Percentiles rank a stretch among this genome's conserved stretches.
These are phyloP conservation scores for Aplidium turbinatum DNA, from an alignment of 23 tunicate species.

Conservation along the genomic window DNA sequence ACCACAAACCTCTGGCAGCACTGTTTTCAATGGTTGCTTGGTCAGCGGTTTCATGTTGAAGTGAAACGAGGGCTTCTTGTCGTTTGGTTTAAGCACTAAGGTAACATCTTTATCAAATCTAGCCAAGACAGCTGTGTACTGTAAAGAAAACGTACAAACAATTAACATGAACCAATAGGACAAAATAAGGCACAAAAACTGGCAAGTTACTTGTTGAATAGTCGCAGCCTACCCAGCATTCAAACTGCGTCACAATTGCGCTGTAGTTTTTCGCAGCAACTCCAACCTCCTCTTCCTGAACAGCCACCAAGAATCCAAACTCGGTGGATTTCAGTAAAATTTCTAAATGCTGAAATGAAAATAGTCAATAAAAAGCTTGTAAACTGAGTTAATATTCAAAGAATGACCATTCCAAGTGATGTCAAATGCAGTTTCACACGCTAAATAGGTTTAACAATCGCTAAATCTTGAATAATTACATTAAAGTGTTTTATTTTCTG, in stretches of 20 bases:
- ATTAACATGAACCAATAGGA: no score
- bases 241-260: constrained; percentile 49
- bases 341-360: constrained; percentile 17
- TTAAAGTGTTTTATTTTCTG: no score
- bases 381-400: no score
- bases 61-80: constrained; percentile 37
- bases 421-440: no score
- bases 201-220: background rate
- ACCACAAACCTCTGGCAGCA: no score
- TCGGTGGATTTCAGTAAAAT: constrained; percentile 31
- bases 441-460: no score
- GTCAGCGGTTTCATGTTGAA: constrained; percentile 62
- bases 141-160: background rate
- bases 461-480: no score
- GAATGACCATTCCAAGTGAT: no score
- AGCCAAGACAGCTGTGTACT: constrained; percentile 40
- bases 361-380: no score
- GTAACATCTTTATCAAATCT: constrained; percentile 28
- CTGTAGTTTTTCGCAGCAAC: constrained; percentile 31
- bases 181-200: background rate
- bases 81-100: constrained; percentile 23
- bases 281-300: constrained; percentile 50
- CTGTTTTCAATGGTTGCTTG: no score
- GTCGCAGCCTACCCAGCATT: constrained; percentile 51
- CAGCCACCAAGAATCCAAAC: constrained; percentile 49